Evolutionary conservation across 2,888 invertebrate species (phyloP), one percentile per base, ranked within the genome.

Genomic region (Drosophila meridiana): DNA sequence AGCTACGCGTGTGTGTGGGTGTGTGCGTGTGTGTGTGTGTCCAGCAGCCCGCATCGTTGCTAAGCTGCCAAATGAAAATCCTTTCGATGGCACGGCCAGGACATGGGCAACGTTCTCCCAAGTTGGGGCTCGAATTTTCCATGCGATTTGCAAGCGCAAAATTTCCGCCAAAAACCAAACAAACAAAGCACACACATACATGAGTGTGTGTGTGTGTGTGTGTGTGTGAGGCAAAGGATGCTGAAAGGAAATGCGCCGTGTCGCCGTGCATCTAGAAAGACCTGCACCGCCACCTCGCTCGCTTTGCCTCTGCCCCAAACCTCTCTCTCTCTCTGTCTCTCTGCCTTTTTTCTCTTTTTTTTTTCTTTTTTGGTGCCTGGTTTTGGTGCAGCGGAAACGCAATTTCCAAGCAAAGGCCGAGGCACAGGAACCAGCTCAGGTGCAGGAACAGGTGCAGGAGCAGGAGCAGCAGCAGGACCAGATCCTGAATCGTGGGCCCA

Each of bases 21-120:
- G 43, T 42, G 28, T 11, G 26, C 13, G n/a, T 40, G 59, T 48
- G 43, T 36, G 45, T 77, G 69, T 80, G 63, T 71, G 76, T 68
- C 62, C 77, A 73, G 80, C 77, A 61, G 60, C 78, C 78, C 62
- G 74, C 78, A 75, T 73, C 82, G 60, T 69, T 80, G 74, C 84
- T 86, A 82, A 85, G 87, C 87, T 80, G 87, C 85, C 74, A 89
- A 89, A 89, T 89, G 90, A 71, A 87, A 88, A 89, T 86, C 86
- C 90, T 82, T 82, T 74, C 69, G 65, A 69, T 68, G 62, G 72
- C 61, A 60, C 13, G 36, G 40, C 55, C 20, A 26, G 52, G 30
- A 57, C 28, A 47, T 28, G 42, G 30, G 59, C 20, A 5, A 52
- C 52, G 52, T 52, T 52, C 84, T 78, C 80, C 82, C 71, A 89